Base-by-base conservation (phyloP, 2,797 vertebrate species). In the Thaleichthys pacificus region DNA sequence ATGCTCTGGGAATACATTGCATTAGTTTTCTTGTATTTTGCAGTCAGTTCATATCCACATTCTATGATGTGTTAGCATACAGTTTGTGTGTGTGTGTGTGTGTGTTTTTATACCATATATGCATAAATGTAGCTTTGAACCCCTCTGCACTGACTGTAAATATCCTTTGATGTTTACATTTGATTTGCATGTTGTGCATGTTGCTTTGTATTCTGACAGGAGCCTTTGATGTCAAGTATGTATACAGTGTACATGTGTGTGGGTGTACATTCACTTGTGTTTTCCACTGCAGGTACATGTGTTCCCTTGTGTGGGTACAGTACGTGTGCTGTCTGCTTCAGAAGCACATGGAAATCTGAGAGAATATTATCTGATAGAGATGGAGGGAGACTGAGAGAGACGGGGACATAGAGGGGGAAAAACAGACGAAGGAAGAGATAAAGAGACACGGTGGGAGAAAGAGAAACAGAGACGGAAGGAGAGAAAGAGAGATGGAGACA, bases 131-230 rank as follows among this genome's bases (percentile, higher is more conserved):
- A 47, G 42, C 42, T 47, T 47, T 47, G 42, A 47, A 11, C 42
- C 42, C 42, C 3, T 47, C 30, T 60, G 63, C 70, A 68, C 4
- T 14, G 9, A 47, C 42, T 47, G 42, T 47, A 6, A 24, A 28
- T 26, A 15, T 73, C 54, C 72, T 58, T 74, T 81, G 71, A 74
- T 80, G 68, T 69, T 11, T 21, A 60, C 11, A 60, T 60, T 60
- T 60, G 5, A 60, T 24, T 21, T 6, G 57, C 57, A 24, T 60
- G 57, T 9, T 58, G 19, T 58, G 38, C 22, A 8, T 58, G 57
- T 24, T 60, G 6, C 24, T 60, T 60, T 47, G 42, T 47, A 14
- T 47, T 47, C 9, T 47, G 42, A 47, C 9, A 8, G 42, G 12
- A 47, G 42, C 17, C 51, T 56, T 56, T 56, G 19, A 57, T 67